A percentile compares a stretch with the other conserved stretches of the same genome.
Evolutionary conservation across 2,888 invertebrate species (phyloP).

Genomic region (Cordilura impudica): DNA sequence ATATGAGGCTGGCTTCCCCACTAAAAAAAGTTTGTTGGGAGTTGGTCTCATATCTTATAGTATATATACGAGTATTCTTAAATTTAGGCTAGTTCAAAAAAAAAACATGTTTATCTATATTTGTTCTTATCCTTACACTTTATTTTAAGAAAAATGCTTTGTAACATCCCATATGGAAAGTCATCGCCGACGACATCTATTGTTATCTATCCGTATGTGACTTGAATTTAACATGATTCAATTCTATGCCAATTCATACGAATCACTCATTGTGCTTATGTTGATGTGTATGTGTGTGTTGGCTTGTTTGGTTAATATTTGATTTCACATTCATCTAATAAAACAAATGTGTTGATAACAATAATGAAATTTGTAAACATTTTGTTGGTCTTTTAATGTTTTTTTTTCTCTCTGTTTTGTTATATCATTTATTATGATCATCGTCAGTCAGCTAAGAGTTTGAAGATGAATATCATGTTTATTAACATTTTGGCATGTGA

Average conservation of each 20-base stretch:
- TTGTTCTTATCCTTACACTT: conserved; percentile 18
- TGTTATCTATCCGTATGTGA: conserved; percentile 20
- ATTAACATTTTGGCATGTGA: conserved; percentile 38
- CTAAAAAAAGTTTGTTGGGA: too few relatives aligned
- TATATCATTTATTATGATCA: conserved; percentile 25
- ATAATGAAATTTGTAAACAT: conserved; percentile 57
- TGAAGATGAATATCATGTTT: conserved; percentile 13
- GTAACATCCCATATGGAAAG: conserved; percentile 16
- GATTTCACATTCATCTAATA: conserved; percentile 46
- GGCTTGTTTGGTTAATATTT: conserved; percentile 11
- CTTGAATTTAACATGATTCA: conserved; percentile 27
- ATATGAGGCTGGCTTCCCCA: too few relatives aligned
- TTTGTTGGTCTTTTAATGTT: conserved; percentile 12
- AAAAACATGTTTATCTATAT: conserved; percentile 3
- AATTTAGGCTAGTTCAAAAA: conserved; percentile 10
- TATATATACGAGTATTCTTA: not conserved
- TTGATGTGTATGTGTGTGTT: not conserved
- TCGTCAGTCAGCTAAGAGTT: not conserved
- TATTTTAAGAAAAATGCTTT: conserved; percentile 40
- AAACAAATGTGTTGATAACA: conserved; percentile 56
- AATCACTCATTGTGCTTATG: not conserved
- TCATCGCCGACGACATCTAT: not conserved
- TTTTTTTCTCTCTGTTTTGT: not conserved
- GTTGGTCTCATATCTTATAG: not conserved
- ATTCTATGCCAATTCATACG: not conserved